Conservation (phyloP, 2,797 vertebrate genomes). For the Pseudomugil gertrudae region DNA sequence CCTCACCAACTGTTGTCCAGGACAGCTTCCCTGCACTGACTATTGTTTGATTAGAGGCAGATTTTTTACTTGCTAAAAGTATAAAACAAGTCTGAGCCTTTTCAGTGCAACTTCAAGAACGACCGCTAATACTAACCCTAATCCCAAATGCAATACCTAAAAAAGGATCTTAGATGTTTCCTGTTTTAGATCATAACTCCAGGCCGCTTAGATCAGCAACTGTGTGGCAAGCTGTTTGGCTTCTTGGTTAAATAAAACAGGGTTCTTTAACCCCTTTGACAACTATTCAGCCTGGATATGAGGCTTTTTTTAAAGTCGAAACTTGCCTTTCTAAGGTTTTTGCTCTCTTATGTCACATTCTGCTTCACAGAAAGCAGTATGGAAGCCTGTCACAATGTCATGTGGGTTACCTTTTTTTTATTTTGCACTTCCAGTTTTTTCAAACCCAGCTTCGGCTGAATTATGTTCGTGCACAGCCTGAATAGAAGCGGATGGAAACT, state of each 20-base stretch:
- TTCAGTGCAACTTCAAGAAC: not conserved
- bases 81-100: not conserved
- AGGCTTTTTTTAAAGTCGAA: not conserved
- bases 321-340: not conserved
- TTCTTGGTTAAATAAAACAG: not conserved
- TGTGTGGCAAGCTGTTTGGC: not conserved
- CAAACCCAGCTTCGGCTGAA: not conserved
- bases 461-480: not conserved
- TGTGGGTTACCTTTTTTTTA: not conserved
- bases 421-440: not conserved
- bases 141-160: not conserved
- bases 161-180: not conserved
- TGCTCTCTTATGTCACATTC: not conserved
- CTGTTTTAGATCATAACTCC: not conserved
- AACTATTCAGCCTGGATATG: not conserved
- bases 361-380: not conserved
- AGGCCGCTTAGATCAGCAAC: not conserved
- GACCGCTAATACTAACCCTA: not conserved
- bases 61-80: constrained; percentile 35
- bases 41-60: constrained; percentile 50
- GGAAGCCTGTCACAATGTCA: not conserved
- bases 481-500: not conserved
- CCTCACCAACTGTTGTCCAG: constrained; percentile 64
- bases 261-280: not conserved
- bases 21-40: constrained; percentile 42